These are phyloP conservation scores for Camelus dromedarius DNA, from an alignment of 2,113 vertebrate species.

Conservation along the genomic window DNA sequence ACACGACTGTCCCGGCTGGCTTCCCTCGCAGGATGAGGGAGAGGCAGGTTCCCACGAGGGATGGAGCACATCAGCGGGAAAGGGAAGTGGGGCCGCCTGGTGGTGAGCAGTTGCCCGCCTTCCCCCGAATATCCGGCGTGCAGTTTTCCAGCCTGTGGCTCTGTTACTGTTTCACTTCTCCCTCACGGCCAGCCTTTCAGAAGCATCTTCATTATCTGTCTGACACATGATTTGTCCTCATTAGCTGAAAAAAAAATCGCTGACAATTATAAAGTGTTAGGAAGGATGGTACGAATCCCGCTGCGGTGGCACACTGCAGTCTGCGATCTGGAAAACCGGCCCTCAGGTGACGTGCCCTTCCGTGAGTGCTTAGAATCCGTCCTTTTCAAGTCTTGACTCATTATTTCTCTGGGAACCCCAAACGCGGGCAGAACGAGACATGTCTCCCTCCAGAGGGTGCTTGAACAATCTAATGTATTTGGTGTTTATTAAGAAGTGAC, in stretches of 20 bases:
- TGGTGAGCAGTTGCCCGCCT: neutral
- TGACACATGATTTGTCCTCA: neutral
- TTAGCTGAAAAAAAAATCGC: neutral
- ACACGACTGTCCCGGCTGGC: rapidly evolving
- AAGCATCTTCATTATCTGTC: neutral
- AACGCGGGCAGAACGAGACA: neutral
- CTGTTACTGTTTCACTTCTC: neutral
- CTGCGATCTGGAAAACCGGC: neutral
- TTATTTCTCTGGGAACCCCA: neutral
- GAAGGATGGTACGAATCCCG: neutral
- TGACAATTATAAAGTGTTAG: neutral
- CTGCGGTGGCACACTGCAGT: neutral
- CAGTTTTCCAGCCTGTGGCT: too few relatives aligned
- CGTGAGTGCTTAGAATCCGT: neutral
- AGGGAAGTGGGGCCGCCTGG: too few relatives aligned
- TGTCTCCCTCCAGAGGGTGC: neutral
- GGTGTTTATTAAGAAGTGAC: neutral
- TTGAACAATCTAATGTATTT: too few relatives aligned
- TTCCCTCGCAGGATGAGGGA: neutral
- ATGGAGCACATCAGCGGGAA: neutral
- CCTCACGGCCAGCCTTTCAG: neutral
- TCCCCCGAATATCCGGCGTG: neutral
- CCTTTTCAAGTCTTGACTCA: neutral
- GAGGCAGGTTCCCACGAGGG: too few relatives aligned
- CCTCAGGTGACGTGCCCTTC: too few relatives aligned